phyloP scores from a whole-genome alignment of 2,797 vertebrate genomes.

The Sparus aurata region DNA sequence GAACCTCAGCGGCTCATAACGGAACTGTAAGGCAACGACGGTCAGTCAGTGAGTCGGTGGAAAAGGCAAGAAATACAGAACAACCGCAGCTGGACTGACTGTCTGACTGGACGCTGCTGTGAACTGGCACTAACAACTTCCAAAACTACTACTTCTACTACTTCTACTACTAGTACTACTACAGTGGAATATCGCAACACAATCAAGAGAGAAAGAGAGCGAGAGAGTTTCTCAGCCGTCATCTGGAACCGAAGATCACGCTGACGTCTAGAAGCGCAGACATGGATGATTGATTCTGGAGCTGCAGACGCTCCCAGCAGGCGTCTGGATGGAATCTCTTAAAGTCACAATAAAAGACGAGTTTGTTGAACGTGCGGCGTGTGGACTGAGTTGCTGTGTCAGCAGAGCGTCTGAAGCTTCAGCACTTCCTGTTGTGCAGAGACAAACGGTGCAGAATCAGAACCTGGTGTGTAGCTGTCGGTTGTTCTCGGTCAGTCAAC shows the following conservation, averaged over 20 bases:
- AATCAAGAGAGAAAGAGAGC: constrained; percentile 41
- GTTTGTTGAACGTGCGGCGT: too few relatives aligned
- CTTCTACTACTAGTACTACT: constrained; percentile 56
- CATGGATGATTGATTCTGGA: not conserved
- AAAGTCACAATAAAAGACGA: too few relatives aligned
- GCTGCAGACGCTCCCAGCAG: not conserved
- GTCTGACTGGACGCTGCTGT: constrained; percentile 52
- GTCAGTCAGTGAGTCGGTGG: constrained; percentile 4
- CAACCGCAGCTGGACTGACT: constrained; percentile 39
- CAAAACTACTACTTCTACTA: constrained; percentile 66
- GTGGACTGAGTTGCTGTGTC: too few relatives aligned
- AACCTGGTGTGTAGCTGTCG: too few relatives aligned
- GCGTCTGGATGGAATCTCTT: too few relatives aligned
- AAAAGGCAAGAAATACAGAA: constrained; percentile 41
- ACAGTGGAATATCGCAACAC: constrained; percentile 39
- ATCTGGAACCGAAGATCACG: not conserved
- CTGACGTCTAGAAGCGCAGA: not conserved
- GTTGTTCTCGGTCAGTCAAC: not conserved
- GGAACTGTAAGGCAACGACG: constrained; percentile 62
- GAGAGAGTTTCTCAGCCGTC: constrained; percentile 37
- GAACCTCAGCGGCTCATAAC: constrained; percentile 82
- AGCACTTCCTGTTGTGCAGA: too few relatives aligned
- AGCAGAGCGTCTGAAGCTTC: too few relatives aligned
- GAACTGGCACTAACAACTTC: constrained; percentile 75
- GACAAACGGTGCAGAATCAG: too few relatives aligned